Percentiles rank a stretch among this genome's conserved stretches.
Conservation (phyloP, 2,113 vertebrate genomes). For the Onychorhynchus coronatus region DNA sequence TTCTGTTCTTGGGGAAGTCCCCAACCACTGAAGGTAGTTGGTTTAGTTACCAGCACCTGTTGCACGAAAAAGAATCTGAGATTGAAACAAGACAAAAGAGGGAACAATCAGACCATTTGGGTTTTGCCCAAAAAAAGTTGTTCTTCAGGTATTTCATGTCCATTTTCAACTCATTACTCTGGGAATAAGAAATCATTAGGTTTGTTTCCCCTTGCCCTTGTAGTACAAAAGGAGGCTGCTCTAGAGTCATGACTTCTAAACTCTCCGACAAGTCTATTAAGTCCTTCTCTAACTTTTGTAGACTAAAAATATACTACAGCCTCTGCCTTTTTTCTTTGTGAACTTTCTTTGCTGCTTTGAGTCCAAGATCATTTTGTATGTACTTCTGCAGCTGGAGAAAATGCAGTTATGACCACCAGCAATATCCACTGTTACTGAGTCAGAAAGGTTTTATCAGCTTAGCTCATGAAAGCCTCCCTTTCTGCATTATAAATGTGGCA, state of each 20-base stretch:
- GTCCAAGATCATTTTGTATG: neutral
- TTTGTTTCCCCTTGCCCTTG: neutral
- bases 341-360: neutral
- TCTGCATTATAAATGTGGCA: conserved; percentile 14
- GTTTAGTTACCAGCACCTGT: neutral
- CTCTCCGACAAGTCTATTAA: neutral
- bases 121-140: neutral
- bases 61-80: neutral
- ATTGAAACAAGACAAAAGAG: neutral
- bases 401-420: conserved; percentile 3
- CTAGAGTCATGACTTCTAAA: neutral
- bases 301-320: neutral
- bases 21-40: neutral
- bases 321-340: neutral
- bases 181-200: neutral
- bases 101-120: neutral
- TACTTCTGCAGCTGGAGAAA: neutral
- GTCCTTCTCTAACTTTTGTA: neutral
- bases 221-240: neutral
- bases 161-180: neutral
- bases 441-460: conserved; percentile 41
- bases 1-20: neutral
- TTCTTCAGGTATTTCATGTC: neutral
- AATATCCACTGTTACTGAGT: neutral
- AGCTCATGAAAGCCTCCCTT: conserved; percentile 14